Percentiles rank a stretch among this genome's conserved stretches.
Evolutionary conservation across 2,797 vertebrate genomes (phyloP).

Genomic region (Premnoplex brunnescens): DNA sequence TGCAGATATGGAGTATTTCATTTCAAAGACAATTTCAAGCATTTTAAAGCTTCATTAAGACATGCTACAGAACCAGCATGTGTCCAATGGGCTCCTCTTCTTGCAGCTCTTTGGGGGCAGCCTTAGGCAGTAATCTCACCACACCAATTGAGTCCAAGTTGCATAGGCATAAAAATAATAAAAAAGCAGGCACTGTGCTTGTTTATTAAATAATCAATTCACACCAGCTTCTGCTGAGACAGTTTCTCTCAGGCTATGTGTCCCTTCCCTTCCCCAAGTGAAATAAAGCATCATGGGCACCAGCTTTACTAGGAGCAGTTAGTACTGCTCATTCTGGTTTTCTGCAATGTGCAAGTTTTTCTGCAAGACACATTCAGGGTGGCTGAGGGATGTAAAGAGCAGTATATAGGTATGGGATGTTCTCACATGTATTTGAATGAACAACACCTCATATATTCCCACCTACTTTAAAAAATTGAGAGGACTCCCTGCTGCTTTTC

Average conservation of each 20-base stretch:
- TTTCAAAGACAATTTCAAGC: slow-evolving; percentile 31
- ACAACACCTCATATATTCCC: not conserved
- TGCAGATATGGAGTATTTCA: slow-evolving; percentile 23
- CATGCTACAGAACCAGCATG: not conserved
- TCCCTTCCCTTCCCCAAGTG: not conserved
- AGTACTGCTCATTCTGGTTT: not conserved
- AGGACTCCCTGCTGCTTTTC: not conserved
- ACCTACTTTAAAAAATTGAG: not conserved
- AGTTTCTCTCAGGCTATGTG: not conserved
- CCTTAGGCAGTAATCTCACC: slow-evolving; percentile 17
- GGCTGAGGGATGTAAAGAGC: not conserved
- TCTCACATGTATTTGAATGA: not conserved
- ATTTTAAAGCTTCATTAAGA: slow-evolving; percentile 45
- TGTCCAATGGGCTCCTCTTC: not conserved
- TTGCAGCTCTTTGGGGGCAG: not conserved
- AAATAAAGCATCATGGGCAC: not conserved
- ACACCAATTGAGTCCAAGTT: not conserved
- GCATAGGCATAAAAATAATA: not conserved
- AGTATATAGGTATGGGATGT: not conserved
- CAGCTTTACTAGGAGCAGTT: not conserved
- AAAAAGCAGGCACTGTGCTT: not conserved
- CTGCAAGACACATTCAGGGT: not conserved
- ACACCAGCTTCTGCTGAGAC: not conserved
- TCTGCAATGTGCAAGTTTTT: not conserved
- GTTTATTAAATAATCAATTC: slow-evolving; percentile 35